These are phyloP conservation scores for Phyllotreta cruciferae DNA, from an alignment of 2,888 invertebrate genomes.

Conservation along the genomic window DNA sequence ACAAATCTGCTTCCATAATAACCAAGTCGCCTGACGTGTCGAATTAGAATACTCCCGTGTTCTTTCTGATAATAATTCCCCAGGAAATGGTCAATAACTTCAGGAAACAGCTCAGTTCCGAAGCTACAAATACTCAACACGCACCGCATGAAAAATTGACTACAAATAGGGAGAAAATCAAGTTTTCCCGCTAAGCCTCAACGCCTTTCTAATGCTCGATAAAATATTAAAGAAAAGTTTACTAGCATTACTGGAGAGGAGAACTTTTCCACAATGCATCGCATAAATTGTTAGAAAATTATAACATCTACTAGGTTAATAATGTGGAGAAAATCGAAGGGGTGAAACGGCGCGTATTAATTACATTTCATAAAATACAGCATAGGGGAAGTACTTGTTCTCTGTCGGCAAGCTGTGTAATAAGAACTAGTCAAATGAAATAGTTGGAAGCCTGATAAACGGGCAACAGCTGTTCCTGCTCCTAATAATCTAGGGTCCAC, in stretches of 20 bases:
- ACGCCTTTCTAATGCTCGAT: constrained; percentile 20
- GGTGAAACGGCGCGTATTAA: constrained; percentile 5
- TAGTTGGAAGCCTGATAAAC: constrained; percentile 47
- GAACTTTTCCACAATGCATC: constrained; percentile 3
- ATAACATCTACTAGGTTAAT: not conserved
- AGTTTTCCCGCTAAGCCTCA: constrained; percentile 40
- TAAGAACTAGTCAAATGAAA: constrained; percentile 34
- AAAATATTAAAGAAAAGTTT: constrained; percentile 10
- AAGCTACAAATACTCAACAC: constrained; percentile 41
- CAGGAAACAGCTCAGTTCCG: constrained; percentile 45
- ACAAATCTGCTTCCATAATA: constrained; percentile 1
- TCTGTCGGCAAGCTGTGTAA: constrained; percentile 5
- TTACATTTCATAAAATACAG: constrained; percentile 7
- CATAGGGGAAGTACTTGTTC: constrained; percentile 10
- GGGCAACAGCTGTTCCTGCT: constrained; percentile 48
- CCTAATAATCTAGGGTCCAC: constrained; percentile 45
- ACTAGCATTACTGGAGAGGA: constrained; percentile 12
- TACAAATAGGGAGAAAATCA: constrained; percentile 39
- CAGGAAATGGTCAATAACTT: constrained; percentile 44
- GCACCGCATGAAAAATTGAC: constrained; percentile 44
- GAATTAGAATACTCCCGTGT: constrained; percentile 6
- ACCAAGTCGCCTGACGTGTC: constrained; percentile 16
- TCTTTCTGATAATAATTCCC: constrained; percentile 35
- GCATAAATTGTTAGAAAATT: not conserved
- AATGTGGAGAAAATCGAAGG: not conserved